Evolutionary conservation across 2,113 vertebrate species (phyloP).

Genomic region (Neomonachus schauinslandi): DNA sequence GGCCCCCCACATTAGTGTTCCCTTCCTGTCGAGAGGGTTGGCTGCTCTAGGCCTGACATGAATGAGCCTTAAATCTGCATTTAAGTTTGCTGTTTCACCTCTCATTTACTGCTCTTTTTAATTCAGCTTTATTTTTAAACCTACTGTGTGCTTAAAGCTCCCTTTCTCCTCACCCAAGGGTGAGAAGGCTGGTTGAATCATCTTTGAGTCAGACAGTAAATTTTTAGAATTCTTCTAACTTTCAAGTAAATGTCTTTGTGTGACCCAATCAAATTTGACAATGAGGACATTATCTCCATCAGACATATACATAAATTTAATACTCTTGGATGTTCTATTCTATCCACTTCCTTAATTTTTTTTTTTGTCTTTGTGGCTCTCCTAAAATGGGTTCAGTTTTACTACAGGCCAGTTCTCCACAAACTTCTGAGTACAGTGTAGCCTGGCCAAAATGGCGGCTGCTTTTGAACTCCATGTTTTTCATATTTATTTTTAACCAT

Average conservation of each 20-base stretch:
- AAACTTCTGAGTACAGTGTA: background rate
- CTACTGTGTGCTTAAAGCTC: background rate
- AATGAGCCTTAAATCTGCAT: background rate
- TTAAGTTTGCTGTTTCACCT: background rate
- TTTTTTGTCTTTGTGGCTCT: background rate
- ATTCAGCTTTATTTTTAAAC: background rate
- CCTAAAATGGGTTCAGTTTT: background rate
- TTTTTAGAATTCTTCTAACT: background rate
- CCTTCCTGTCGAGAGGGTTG: background rate
- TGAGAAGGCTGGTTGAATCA: background rate
- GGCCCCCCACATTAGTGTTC: no score
- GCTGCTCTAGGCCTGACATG: background rate
- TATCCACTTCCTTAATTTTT: background rate
- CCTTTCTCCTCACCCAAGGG: background rate
- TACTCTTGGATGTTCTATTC: background rate
- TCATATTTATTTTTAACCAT: background rate
- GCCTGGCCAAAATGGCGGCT: background rate
- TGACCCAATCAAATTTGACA: background rate
- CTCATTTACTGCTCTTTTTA: background rate
- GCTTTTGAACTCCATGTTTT: background rate
- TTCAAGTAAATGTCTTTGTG: background rate
- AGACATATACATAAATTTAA: background rate
- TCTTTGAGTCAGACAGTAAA: background rate
- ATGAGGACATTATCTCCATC: background rate
- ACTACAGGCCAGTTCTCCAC: background rate